Percentiles rank a stretch among this genome's conserved stretches.
Conservation (phyloP, 1,140 invertebrate species). For the Helicoverpa zea region DNA sequence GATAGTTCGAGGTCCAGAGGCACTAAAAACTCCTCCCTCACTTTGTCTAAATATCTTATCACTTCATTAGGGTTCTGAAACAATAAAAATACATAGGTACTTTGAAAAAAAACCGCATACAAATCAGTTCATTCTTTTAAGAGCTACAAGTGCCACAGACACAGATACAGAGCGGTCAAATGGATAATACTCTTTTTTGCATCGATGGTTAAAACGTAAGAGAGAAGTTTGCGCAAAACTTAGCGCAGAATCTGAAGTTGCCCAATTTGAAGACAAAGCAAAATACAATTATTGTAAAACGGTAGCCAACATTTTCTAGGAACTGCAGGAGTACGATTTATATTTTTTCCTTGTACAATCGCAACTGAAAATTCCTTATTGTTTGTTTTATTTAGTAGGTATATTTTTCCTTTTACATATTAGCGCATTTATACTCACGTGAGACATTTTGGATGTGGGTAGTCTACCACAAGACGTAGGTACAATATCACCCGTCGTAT, state of each 20-base stretch:
- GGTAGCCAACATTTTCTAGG: too few relatives aligned
- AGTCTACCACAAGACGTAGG: conserved; percentile 84
- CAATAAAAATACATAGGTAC: background rate
- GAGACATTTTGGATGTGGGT: conserved; percentile 67
- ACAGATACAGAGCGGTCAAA: too few relatives aligned
- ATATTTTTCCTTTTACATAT: background rate
- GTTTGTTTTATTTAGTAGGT: too few relatives aligned
- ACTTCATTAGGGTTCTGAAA: conserved; percentile 87
- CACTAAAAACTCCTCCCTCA: conserved; percentile 90
- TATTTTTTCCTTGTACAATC: background rate
- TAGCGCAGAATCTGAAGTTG: background rate
- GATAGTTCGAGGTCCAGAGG: conserved; percentile 90
- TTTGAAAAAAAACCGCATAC: background rate
- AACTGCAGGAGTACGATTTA: background rate
- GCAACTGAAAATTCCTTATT: background rate
- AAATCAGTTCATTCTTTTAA: too few relatives aligned
- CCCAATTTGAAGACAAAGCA: too few relatives aligned
- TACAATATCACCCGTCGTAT: conserved; percentile 87
- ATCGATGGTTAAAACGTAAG: background rate
- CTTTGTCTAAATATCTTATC: conserved; percentile 90
- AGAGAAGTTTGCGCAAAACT: background rate
- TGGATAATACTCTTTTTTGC: too few relatives aligned
- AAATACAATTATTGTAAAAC: too few relatives aligned
- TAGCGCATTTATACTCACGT: conserved; percentile 60
- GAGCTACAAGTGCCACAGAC: too few relatives aligned